These are phyloP conservation scores for Conus ventricosus DNA, from an alignment of 1,140 invertebrate genomes.

Conservation along the genomic window DNA sequence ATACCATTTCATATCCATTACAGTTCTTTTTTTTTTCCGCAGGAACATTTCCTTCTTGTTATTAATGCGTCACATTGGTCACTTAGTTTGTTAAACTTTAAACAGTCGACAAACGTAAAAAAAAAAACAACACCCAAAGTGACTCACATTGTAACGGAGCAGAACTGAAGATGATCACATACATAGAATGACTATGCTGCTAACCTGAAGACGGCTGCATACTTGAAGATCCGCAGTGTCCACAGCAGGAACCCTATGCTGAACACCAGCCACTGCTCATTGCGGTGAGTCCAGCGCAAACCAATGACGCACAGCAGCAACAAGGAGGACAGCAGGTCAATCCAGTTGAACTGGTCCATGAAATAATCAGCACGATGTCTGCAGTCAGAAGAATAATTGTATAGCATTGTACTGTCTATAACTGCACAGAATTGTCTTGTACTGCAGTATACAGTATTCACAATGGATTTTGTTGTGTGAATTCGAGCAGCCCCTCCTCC, in stretches of 20 bases:
- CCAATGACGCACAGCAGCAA: slow-evolving; percentile 52
- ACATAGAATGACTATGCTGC: background rate
- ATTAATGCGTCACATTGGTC: no score
- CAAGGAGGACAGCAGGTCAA: slow-evolving; percentile 51
- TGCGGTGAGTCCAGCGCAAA: slow-evolving; percentile 47
- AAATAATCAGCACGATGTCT: slow-evolving; percentile 63
- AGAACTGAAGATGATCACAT: no score
- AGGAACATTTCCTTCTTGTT: no score
- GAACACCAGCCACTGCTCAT: slow-evolving; percentile 60
- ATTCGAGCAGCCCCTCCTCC: background rate
- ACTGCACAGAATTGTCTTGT: background rate
- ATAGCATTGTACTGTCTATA: background rate
- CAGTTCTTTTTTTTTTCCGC: no score
- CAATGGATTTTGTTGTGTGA: background rate
- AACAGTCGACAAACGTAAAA: no score
- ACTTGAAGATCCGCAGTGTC: slow-evolving; percentile 63
- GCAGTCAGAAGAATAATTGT: slow-evolving; percentile 17
- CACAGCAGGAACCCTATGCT: slow-evolving; percentile 59
- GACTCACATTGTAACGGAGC: no score
- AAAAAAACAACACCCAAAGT: no score
- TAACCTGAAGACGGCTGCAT: slow-evolving; percentile 63
- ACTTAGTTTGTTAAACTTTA: no score
- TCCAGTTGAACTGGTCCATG: slow-evolving; percentile 62
- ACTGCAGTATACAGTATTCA: background rate
- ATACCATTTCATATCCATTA: no score